A percentile compares a stretch with the other conserved stretches of the same genome.
phyloP scores from a whole-genome alignment of 2,888 invertebrate genomes.

The Boloria selene region DNA sequence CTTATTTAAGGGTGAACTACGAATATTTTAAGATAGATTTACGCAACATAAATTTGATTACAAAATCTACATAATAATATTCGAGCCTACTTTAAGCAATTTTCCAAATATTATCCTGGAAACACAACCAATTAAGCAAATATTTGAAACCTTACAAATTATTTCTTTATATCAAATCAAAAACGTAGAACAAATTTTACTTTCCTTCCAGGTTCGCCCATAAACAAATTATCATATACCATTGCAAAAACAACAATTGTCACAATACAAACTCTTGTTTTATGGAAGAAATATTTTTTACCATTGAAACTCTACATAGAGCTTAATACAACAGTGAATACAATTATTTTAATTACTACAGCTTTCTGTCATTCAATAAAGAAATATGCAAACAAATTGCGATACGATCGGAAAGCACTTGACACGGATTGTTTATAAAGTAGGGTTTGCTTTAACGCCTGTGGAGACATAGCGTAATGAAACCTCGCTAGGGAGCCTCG shows the following conservation, averaged over 20 bases:
- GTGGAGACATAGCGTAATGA: conserved; percentile 71
- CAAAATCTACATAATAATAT: no score
- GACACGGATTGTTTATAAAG: conserved; percentile 73
- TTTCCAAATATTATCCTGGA: no score
- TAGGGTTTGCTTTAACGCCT: conserved; percentile 63
- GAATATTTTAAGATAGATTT: no score
- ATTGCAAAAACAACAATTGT: conserved; percentile 30
- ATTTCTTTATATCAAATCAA: no score
- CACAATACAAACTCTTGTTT: background rate
- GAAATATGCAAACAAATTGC: conserved; percentile 66
- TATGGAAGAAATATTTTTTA: background rate
- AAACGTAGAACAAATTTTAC: no score
- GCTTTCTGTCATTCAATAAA: conserved; percentile 54
- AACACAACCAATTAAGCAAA: no score
- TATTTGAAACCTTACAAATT: no score
- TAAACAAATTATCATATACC: no score
- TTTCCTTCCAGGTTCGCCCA: no score
- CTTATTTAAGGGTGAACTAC: no score
- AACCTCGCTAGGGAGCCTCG: conserved; percentile 66
- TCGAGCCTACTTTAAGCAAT: no score
- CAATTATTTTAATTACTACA: conserved; percentile 57
- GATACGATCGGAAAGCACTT: conserved; percentile 68
- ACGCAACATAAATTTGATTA: no score
- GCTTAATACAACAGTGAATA: conserved; percentile 38
- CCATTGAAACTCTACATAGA: conserved; percentile 17